phyloP scores from a whole-genome alignment of 1,140 invertebrate species.

The Drosophila varians region DNA sequence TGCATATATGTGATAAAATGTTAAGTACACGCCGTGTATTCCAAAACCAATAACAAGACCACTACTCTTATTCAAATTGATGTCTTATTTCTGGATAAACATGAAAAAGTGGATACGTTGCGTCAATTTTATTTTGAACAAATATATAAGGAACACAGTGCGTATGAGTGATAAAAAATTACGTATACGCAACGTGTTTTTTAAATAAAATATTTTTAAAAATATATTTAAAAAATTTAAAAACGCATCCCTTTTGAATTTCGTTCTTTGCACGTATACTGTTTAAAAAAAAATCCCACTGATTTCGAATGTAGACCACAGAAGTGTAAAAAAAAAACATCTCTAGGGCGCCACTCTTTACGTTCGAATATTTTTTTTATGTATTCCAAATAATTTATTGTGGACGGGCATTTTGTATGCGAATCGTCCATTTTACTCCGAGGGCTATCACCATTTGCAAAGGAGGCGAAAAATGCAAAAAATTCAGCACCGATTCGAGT shows the following conservation, averaged over 20 bases:
- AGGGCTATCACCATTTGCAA: conserved; percentile 50
- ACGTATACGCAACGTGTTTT: not conserved
- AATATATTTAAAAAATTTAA: not conserved
- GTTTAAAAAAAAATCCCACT: too few relatives aligned
- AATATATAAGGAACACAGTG: not conserved
- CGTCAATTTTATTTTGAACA: too few relatives aligned
- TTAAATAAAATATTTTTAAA: not conserved
- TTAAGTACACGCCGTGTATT: not conserved
- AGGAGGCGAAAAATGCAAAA: conserved; percentile 21
- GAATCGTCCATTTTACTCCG: conserved; percentile 26
- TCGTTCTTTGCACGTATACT: too few relatives aligned
- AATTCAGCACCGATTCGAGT: conserved; percentile 24
- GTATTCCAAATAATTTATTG: conserved; percentile 37
- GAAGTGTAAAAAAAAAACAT: not conserved
- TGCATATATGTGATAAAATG: not conserved
- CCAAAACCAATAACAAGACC: not conserved
- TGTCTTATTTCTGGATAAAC: not conserved
- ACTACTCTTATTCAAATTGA: not conserved
- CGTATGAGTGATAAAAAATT: conserved; percentile 11
- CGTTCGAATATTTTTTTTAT: not conserved
- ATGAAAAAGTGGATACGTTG: not conserved
- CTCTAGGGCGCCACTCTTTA: not conserved
- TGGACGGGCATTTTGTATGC: conserved; percentile 26
- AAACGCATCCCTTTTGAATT: too few relatives aligned
- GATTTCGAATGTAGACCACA: not conserved